Evolutionary conservation across 2,113 vertebrate genomes (phyloP).

Genomic region (Laticauda colubrina): DNA sequence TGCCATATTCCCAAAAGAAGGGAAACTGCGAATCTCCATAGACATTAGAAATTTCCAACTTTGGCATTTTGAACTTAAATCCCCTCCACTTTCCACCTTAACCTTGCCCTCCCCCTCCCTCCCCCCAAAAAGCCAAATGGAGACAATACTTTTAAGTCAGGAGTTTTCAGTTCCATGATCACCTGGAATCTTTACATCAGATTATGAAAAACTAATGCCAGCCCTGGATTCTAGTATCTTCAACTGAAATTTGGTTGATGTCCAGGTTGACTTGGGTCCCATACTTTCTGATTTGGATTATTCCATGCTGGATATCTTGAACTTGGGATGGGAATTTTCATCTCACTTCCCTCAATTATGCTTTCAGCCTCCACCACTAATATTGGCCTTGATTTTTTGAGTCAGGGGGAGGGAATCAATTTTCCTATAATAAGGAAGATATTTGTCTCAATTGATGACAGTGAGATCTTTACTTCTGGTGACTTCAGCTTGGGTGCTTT

Average conservation of each 20-base stretch:
- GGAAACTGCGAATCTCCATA: too few relatives aligned
- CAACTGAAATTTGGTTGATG: background rate
- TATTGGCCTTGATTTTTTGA: background rate
- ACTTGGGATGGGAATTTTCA: background rate
- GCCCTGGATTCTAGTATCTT: background rate
- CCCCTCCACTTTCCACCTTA: background rate
- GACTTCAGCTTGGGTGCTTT: accelerated
- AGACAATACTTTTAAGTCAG: background rate
- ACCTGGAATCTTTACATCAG: background rate
- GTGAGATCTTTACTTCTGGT: background rate
- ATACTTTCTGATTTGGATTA: slow-evolving; percentile 28
- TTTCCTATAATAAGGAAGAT: background rate
- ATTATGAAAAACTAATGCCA: background rate
- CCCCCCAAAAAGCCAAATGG: background rate
- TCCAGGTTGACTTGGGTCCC: background rate
- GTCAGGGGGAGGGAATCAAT: background rate
- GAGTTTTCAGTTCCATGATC: background rate
- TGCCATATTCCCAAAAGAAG: background rate
- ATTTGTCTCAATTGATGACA: background rate
- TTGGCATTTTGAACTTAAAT: background rate
- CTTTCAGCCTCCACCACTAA: background rate
- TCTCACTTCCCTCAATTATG: accelerated
- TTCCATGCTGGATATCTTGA: slow-evolving; percentile 21
- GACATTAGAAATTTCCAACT: background rate
- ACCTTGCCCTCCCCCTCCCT: background rate